Conservation (phyloP, 2,113 vertebrate genomes). For the Cnemophilus loriae region DNA sequence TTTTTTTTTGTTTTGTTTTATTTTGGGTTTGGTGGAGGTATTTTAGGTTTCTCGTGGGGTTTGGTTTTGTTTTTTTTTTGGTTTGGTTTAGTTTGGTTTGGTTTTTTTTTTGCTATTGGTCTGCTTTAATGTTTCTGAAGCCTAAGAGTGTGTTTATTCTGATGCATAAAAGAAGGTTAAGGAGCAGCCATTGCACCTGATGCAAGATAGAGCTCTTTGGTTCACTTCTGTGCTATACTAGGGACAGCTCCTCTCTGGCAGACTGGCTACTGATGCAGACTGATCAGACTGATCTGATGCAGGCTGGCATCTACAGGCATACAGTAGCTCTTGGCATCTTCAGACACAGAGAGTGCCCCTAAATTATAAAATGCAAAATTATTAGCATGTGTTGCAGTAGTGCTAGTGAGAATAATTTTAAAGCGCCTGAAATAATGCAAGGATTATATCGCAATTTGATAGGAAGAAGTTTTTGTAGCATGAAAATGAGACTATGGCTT, state of each 20-base stretch:
- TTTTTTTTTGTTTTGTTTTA: not conserved
- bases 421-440: not conserved
- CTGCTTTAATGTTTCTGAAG: not conserved
- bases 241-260: not conserved
- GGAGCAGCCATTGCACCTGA: accelerated
- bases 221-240: not conserved
- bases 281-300: too few relatives aligned
- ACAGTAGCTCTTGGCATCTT: accelerated
- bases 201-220: not conserved
- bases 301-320: too few relatives aligned
- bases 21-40: not conserved
- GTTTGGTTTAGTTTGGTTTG: too few relatives aligned
- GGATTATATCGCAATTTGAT: not conserved
- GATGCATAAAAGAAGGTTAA: not conserved
- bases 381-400: not conserved
- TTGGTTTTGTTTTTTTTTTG: not conserved
- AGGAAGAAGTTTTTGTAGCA: not conserved
- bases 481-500: not conserved
- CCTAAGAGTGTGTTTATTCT: not conserved
- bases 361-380: not conserved
- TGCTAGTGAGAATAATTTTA: not conserved
- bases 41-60: too few relatives aligned
- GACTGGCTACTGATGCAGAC: too few relatives aligned
- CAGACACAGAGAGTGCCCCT: not conserved
- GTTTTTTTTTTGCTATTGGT: not conserved